Base-by-base conservation (phyloP, 2,113 vertebrate species). In the Dermatemys mawii region DNA sequence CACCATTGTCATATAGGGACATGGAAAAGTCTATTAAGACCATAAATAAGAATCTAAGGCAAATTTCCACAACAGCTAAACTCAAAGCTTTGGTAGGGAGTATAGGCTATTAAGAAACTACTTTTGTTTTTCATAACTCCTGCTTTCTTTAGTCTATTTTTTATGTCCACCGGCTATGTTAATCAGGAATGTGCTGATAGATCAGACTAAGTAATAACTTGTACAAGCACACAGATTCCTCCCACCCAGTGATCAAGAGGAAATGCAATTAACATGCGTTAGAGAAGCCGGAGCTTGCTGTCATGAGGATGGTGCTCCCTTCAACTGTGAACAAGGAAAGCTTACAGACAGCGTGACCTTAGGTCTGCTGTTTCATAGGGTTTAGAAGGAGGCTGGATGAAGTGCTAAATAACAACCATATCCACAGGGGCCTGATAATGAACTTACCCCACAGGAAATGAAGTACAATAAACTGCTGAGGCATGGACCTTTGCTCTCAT, bases 231-330 rank as follows among this genome's bases (percentile, higher is more conserved):
- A 46, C 79, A 92, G 94, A 98, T 99, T 98, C 98, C 98, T 98
- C 95, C 90, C 98, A 98, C 78, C 91, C 97, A 97, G 49, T 97
- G 98, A 99, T 98, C 88, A 98, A 97, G 97, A 97, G 96, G 93
- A 98, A 99, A 98, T 98, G 97, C 98, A 98, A 98, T 98, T 99
- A 98, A 95, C 97, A 96, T 98, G 94, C 97, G 97, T 97, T 98
- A 98, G 98, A 98, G 97, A 98, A 98, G 97, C 96, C 90, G 90
- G 94, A 98, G 95, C 84, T 95, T 95, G 92, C 94, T 98, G 98
- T 98, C 97, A 98, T 95, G 92, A 90, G 89, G 82, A 88, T 44
- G 81, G 21, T 93, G 82, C 91, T 97, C 89, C 76, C 75, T 95
- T 93, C 92, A 96, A 93, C 90, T 97, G 95, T 95, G 97, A 95